Conservation (phyloP, 2,888 invertebrate genomes). For the Sturmia bella region DNA sequence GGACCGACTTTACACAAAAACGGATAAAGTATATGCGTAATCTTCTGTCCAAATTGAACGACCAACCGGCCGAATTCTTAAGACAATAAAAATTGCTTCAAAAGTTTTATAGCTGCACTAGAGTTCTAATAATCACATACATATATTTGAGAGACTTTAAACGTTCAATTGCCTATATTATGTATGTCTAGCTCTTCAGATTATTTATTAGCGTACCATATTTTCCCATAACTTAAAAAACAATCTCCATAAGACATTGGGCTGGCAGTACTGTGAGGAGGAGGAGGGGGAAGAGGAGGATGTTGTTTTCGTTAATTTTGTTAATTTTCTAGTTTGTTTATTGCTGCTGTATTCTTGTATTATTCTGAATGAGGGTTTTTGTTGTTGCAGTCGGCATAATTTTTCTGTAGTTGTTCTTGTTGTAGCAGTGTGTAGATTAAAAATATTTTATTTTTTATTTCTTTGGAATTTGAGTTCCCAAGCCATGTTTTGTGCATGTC, state of each 20-base stretch:
- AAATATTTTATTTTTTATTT: slow-evolving; percentile 2
- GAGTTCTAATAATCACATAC: too few species aligned
- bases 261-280: slow-evolving; percentile 58
- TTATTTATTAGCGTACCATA: neutral
- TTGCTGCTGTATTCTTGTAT: slow-evolving; percentile 52
- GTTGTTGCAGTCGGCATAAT: slow-evolving; percentile 63
- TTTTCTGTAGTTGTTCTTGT: slow-evolving; percentile 59
- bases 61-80: too few species aligned
- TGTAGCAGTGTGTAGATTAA: slow-evolving; percentile 19
- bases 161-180: too few species aligned
- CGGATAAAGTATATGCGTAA: too few species aligned
- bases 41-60: too few species aligned
- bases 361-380: slow-evolving; percentile 23
- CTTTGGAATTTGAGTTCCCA: slow-evolving; percentile 59
- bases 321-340: slow-evolving; percentile 23
- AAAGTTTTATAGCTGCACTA: too few species aligned
- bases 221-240: neutral
- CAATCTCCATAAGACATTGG: neutral
- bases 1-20: too few species aligned
- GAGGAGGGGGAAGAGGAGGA: too few species aligned
- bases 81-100: too few species aligned
- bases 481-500: slow-evolving; percentile 51
- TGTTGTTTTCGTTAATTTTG: slow-evolving; percentile 50
- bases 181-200: too few species aligned
- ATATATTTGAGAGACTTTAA: too few species aligned